Evolutionary conservation across 1,140 invertebrate genomes (phyloP), one percentile per base, ranked within the genome.

Genomic region (Heliconius hewitsoni): DNA sequence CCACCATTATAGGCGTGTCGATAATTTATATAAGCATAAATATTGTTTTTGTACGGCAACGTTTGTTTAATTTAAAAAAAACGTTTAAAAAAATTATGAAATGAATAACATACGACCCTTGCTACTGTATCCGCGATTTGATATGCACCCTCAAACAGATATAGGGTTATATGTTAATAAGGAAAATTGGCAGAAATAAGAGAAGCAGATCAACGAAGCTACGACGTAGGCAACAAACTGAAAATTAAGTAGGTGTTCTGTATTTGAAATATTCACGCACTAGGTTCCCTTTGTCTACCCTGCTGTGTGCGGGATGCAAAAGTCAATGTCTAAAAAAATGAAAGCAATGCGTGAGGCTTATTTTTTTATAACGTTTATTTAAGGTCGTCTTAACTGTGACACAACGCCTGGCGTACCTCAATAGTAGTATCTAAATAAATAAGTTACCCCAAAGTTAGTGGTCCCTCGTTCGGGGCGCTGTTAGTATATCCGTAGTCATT

Each of bases 391-490:
- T 8, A 13, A 60, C 57, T 11, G 34, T 37, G 3, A n/a, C 1
- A n/a, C n/a, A 13, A 19, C 1, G 57, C 57, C n/a, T 11, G 11
- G 19, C n/a, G 27, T 3, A 27, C 57, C 57, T 60, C 57, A 30
- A 30, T 30, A 30, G 60, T 66, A 66, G 60, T 66, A 30, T 66
- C 60, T 30, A 66, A 66, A 66, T 66, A 66, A 66, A 66, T 66
- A 66, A 66, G 27, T 30, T 66, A 66, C 23, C 23, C 50, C 27
- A 9, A 52, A 74, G 50, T 52, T 55, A 30, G 50, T 2, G 73
- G 27, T 34, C 73, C 74, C 52, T 75, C 74, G 74, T 75, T 42
- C 60, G 74, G 55, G 55, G 50, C 60, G 60, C 11, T 66, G 60
- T n/a, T 23, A 13, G 27, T 13, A 27, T 66, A 30, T 30, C 1